phyloP scores from a whole-genome alignment of 2,113 vertebrate genomes.

The Struthio camelus region DNA sequence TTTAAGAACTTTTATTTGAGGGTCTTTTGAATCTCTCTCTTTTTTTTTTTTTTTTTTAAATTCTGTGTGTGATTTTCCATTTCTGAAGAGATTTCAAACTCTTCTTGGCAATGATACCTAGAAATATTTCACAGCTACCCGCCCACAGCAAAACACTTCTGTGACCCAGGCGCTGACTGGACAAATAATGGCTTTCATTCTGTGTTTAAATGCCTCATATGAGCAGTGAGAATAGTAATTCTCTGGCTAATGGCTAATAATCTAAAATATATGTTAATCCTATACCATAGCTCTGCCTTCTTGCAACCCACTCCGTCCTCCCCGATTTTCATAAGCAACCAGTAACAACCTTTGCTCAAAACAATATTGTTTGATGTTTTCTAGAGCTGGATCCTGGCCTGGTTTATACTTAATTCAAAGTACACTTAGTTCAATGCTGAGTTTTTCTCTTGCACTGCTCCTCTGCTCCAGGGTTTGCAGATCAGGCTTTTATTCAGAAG shows the following conservation, averaged over 20 bases:
- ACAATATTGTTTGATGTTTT: not conserved
- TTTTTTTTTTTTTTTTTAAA: not conserved
- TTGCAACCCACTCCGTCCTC: not conserved
- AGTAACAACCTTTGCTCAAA: not conserved
- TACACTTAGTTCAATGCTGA: not conserved
- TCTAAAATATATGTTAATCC: not conserved
- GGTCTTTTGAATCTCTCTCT: not conserved
- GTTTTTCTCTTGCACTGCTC: not conserved
- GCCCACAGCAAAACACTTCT: not conserved
- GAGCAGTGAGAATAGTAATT: not conserved
- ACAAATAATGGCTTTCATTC: not conserved
- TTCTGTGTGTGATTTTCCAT: not conserved
- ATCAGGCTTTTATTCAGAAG: not conserved
- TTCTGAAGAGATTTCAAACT: not conserved
- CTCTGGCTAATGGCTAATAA: not conserved
- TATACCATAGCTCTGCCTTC: not conserved
- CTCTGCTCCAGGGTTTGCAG: not conserved
- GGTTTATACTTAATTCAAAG: not conserved
- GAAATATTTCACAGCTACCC: constrained; percentile 34
- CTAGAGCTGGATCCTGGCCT: not conserved
- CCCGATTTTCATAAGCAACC: not conserved
- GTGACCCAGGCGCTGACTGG: not conserved
- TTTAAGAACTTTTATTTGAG: not conserved
- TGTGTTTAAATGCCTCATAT: not conserved
- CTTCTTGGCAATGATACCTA: not conserved